Evolutionary conservation across 2,888 invertebrate genomes (phyloP).

Genomic region (Suillia variegata): DNA sequence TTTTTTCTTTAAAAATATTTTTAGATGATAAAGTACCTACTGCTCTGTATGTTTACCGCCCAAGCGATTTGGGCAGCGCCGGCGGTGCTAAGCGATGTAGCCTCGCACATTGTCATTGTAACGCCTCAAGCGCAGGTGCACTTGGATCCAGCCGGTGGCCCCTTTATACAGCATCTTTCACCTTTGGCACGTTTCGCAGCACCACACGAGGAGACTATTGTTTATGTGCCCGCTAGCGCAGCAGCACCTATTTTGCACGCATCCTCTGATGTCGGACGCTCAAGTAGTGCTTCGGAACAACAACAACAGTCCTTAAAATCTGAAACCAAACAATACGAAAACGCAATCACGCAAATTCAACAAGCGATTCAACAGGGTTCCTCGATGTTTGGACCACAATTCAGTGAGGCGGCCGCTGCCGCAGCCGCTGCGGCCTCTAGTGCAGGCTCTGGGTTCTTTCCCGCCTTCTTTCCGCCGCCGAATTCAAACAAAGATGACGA

Average conservation of each 20-base stretch:
- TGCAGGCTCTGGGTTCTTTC: slow-evolving; percentile 42
- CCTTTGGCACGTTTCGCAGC: slow-evolving; percentile 53
- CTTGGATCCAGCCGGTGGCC: slow-evolving; percentile 51
- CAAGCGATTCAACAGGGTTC: slow-evolving; percentile 36
- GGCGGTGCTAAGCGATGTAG: slow-evolving; percentile 26
- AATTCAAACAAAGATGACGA: slow-evolving; percentile 13
- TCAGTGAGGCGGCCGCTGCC: slow-evolving; percentile 42
- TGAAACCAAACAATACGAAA: slow-evolving; percentile 41
- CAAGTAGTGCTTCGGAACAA: slow-evolving; percentile 15
- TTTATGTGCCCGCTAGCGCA: slow-evolving; percentile 53
- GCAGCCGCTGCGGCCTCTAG: slow-evolving; percentile 37
- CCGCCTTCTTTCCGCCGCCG: slow-evolving; percentile 37
- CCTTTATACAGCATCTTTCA: slow-evolving; percentile 50
- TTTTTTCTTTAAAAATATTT: slow-evolving; percentile 22
- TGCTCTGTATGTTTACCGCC: slow-evolving; percentile 41
- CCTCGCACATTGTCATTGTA: slow-evolving; percentile 56
- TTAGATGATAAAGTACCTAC: slow-evolving; percentile 46
- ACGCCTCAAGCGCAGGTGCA: slow-evolving; percentile 59
- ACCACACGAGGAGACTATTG: slow-evolving; percentile 54
- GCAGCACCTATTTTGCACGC: slow-evolving; percentile 41
- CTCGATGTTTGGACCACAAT: slow-evolving; percentile 38
- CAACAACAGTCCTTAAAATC: slow-evolving; percentile 9
- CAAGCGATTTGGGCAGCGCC: slow-evolving; percentile 41
- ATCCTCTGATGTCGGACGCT: slow-evolving; percentile 34
- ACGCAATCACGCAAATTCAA: slow-evolving; percentile 37